Conservation (phyloP, 2,888 invertebrate species). For the Agriotes lineatus region DNA sequence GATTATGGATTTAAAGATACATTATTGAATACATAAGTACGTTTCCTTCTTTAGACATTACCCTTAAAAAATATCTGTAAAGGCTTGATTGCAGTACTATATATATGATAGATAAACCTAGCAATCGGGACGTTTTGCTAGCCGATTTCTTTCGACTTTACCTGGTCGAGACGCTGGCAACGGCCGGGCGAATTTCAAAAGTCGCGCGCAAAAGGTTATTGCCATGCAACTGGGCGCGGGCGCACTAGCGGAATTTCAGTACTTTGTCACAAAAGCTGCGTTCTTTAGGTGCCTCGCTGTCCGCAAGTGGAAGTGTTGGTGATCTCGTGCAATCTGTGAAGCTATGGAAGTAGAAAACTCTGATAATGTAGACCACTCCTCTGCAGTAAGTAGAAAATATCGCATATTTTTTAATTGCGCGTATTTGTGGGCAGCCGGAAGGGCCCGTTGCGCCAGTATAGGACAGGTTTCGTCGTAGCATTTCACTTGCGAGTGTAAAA, state of each 20-base stretch:
- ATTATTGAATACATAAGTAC: no score
- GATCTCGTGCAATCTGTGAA: constrained; percentile 66
- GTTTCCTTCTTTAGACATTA: no score
- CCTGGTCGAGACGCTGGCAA: no score
- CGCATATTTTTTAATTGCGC: constrained; percentile 46
- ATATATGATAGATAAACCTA: no score
- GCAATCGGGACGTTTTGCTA: no score
- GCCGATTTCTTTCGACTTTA: no score
- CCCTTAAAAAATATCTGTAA: no score
- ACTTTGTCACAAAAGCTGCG: constrained; percentile 68
- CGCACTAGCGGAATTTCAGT: constrained; percentile 71
- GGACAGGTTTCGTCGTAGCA: constrained; percentile 21
- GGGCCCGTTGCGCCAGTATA: constrained; percentile 24
- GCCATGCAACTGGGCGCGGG: constrained; percentile 67
- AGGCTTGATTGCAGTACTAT: no score
- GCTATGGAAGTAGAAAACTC: constrained; percentile 78
- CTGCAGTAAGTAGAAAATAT: constrained; percentile 71
- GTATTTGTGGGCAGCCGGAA: constrained; percentile 47
- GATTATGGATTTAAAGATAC: no score
- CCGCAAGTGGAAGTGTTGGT: constrained; percentile 33
- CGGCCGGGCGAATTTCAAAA: constrained; percentile 10
- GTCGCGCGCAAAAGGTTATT: constrained; percentile 48
- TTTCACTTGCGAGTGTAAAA: constrained; percentile 61
- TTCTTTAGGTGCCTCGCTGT: constrained; percentile 46
- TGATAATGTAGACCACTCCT: constrained; percentile 70